These are phyloP conservation scores for Platycheirus albimanus DNA, from an alignment of 2,888 invertebrate genomes.

Conservation along the genomic window DNA sequence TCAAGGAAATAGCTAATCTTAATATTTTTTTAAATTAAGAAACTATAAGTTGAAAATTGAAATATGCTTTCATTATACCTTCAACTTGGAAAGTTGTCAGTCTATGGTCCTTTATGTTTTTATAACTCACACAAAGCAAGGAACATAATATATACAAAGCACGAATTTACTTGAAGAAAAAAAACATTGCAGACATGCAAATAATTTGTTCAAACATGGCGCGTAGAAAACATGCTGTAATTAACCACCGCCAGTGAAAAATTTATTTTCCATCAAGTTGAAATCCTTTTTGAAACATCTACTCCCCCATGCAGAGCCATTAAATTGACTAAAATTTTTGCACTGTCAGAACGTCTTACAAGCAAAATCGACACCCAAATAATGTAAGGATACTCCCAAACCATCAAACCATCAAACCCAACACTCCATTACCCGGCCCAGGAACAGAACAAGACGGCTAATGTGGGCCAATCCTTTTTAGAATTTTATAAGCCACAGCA, in stretches of 20 bases:
- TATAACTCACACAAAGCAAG: too few species aligned
- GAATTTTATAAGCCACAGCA: constrained; percentile 71
- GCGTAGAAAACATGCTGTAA: constrained; percentile 60
- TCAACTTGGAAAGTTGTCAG: too few species aligned
- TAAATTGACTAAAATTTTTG: constrained; percentile 61
- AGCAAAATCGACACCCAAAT: constrained; percentile 59
- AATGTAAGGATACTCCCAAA: neutral
- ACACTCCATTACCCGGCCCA: neutral
- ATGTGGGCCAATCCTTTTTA: constrained; percentile 74
- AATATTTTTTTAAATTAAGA: too few species aligned
- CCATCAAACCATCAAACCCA: constrained; percentile 5
- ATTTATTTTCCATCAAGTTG: constrained; percentile 40
- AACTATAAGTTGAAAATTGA: too few species aligned
- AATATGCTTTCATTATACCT: too few species aligned
- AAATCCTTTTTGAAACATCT: constrained; percentile 53
- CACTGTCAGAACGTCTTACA: constrained; percentile 54
- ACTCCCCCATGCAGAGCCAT: neutral
- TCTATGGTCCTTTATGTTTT: too few species aligned
- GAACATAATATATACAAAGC: too few species aligned
- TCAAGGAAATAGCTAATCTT: too few species aligned
- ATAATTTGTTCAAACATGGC: constrained; percentile 67
- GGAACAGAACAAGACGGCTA: constrained; percentile 55
- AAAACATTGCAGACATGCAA: constrained; percentile 70
- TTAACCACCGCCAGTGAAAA: constrained; percentile 61
- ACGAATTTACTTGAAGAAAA: neutral